Base-by-base conservation (phyloP, 2,888 invertebrate genomes). In the Aphidius colemani region DNA sequence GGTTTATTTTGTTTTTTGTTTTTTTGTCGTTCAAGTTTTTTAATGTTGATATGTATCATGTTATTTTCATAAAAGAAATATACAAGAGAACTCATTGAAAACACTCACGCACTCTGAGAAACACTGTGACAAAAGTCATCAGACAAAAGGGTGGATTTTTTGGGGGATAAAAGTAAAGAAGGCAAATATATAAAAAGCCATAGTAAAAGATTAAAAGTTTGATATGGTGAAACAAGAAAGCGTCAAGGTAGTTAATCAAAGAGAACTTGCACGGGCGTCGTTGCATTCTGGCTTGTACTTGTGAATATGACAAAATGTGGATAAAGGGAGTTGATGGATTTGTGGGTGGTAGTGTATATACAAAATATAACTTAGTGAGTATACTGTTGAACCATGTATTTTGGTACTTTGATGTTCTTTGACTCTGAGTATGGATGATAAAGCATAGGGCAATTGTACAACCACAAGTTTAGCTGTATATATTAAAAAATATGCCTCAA, bases 391-490 rank as follows among this genome's bases (percentile, higher is more conserved):
- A 76, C 76, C 77, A 77, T 77, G 5, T 75, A 75, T 77, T 77
- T 78, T 74, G 75, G 74, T 71, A 68, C 78, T 77, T 77, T 77
- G 77, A 77, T 75, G 77, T 77, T 72, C 70, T 69, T 71, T 30
- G 30, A 30, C 67, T 68, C 68, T 53, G 45, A 10, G 66, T 57
- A 18, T 7, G 44, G 3, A 48, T 10, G 61, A 62, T 45, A 58
- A 53, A n/a, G 53, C 48, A 44, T 56, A 59, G 30, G 5, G 30
- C 30, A 30, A 30, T 30, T 30, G 30, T 30, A 5, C 4, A 30
- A 2, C 30, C 30, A 30, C 30, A 30, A 30, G 5, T 30, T 18
- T 18, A 18, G 30, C 0, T 30, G 30, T 30, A 5, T 30, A 30
- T 30, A 30, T 30, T 30, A 5, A 30, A 30, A 30, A 30, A 30